Evolutionary conservation across 1,140 invertebrate genomes (phyloP).

Genomic region (Listronotus bonariensis): DNA sequence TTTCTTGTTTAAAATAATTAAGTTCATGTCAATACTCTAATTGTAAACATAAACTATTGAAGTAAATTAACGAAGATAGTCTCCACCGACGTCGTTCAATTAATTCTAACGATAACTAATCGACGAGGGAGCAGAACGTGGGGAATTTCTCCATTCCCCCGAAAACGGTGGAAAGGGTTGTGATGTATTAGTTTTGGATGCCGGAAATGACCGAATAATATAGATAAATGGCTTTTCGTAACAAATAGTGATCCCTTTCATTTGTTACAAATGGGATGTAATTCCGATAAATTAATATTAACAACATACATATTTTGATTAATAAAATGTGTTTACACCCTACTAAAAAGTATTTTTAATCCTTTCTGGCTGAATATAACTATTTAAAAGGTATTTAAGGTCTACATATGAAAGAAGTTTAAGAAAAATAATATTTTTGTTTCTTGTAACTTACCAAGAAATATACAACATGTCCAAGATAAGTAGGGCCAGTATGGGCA

Average conservation of each 20-base stretch:
- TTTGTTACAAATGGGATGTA: constrained; percentile 1
- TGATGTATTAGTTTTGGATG: constrained; percentile 30
- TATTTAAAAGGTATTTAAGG: too few species aligned
- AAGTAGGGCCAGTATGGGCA: too few species aligned
- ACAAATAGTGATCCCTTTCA: constrained; percentile 20
- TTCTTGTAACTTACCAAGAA: too few species aligned
- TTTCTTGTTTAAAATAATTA: too few species aligned
- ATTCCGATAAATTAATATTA: constrained; percentile 1
- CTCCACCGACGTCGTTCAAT: constrained; percentile 15
- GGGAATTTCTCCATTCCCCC: neutral
- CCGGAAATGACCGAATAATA: constrained; percentile 26
- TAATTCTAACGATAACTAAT: constrained; percentile 30
- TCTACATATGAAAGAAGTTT: too few species aligned
- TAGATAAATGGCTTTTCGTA: constrained; percentile 7
- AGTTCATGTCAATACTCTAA: too few species aligned
- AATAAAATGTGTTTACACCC: too few species aligned
- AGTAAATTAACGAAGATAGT: constrained; percentile 13
- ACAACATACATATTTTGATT: too few species aligned
- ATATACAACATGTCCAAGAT: too few species aligned
- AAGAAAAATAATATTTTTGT: too few species aligned
- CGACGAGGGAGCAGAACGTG: constrained; percentile 7
- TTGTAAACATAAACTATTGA: constrained; percentile 19
- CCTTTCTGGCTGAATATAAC: too few species aligned
- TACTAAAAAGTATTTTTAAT: too few species aligned
- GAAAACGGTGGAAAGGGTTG: neutral